Evolutionary conservation across 2,888 invertebrate genomes (phyloP).

Genomic region (Agrypnus murinus): DNA sequence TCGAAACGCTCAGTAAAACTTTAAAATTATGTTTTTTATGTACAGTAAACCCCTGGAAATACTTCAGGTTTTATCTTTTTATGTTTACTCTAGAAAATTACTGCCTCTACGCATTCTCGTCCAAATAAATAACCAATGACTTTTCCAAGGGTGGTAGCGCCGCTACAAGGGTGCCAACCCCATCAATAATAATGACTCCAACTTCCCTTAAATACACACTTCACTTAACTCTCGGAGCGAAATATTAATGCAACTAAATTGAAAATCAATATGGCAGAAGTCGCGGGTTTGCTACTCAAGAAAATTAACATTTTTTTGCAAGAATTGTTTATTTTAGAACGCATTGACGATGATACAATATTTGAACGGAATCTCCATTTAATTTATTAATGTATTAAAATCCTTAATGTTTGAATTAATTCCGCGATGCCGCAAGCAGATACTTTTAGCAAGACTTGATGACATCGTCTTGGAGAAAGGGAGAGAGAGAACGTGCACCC

Average conservation of each 20-base stretch:
- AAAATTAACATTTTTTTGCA: conserved; percentile 52
- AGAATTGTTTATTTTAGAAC: conserved; percentile 51
- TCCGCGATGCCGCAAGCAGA: conserved; percentile 46
- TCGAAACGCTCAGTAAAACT: conserved; percentile 29
- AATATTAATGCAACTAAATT: conserved; percentile 69
- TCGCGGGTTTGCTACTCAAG: conserved; percentile 51
- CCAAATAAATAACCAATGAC: conserved; percentile 65
- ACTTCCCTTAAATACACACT: conserved; percentile 69
- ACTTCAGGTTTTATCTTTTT: conserved; percentile 49
- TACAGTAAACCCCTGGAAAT: conserved; percentile 35
- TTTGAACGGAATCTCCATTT: conserved; percentile 53
- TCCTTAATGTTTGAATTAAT: conserved; percentile 56
- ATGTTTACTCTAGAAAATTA: conserved; percentile 53
- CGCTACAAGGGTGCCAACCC: conserved; percentile 65
- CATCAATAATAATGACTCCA: conserved; percentile 69
- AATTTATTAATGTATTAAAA: conserved; percentile 58
- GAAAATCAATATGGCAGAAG: conserved; percentile 66
- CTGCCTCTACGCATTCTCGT: conserved; percentile 49
- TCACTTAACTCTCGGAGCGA: conserved; percentile 68
- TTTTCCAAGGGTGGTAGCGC: conserved; percentile 60
- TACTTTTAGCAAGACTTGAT: conserved; percentile 38
- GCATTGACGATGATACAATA: conserved; percentile 54
- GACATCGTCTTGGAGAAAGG: too few species aligned
- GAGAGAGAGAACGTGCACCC: conserved; percentile 32
- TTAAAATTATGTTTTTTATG: conserved; percentile 46